These are phyloP conservation scores for Idaea dimidiata DNA, from an alignment of 2,888 invertebrate genomes.

Conservation along the genomic window DNA sequence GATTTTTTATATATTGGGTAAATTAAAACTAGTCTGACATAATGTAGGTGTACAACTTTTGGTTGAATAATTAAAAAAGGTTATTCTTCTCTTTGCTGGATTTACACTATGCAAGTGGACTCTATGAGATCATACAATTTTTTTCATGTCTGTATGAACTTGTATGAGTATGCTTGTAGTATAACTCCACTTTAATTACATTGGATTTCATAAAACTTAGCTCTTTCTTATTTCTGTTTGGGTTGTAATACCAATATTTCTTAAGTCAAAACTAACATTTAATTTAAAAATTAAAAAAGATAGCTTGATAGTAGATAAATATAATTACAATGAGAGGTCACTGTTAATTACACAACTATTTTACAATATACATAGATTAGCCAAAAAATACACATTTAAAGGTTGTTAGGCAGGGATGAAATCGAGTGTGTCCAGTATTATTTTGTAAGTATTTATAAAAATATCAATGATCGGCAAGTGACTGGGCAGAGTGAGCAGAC, in stretches of 20 bases:
- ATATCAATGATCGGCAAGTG: conserved; percentile 49
- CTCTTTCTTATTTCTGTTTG: background rate
- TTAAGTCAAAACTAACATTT: background rate
- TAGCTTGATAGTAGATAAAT: background rate
- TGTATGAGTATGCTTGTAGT: background rate
- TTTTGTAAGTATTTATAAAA: conserved; percentile 69
- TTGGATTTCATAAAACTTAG: background rate
- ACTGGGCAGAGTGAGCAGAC: conserved; percentile 64
- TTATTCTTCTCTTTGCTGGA: background rate
- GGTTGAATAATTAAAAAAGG: background rate
- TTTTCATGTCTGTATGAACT: background rate
- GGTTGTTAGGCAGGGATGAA: conserved; percentile 47
- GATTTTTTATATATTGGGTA: background rate
- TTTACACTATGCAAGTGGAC: background rate
- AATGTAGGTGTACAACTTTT: background rate
- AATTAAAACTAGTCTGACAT: background rate
- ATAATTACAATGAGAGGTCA: background rate
- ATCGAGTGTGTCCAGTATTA: conserved; percentile 61
- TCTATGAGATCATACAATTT: background rate
- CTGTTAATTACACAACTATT: too few species aligned
- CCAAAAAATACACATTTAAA: background rate
- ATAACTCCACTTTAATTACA: background rate
- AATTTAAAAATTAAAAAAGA: background rate
- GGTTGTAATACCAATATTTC: conserved; percentile 2
- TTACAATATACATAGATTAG: background rate